Evolutionary conservation across 92 coral and sea anemone species (phyloP).

Genomic region (Blastomussa wellsi): DNA sequence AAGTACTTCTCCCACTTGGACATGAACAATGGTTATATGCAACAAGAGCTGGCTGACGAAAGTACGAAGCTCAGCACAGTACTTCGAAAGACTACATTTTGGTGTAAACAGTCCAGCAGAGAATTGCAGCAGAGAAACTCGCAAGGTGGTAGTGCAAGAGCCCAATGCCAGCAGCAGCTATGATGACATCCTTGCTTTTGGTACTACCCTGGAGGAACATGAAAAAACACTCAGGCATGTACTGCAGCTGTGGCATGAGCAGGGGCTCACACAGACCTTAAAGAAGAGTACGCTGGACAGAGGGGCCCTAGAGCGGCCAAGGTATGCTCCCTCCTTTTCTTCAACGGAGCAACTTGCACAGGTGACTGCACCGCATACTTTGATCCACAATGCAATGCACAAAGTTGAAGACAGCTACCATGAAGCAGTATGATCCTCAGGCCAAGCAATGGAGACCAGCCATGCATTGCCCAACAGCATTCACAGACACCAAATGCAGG

Average conservation of each 20-base stretch:
- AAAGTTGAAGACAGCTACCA: conserved; percentile 13
- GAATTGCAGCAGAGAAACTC: conserved; percentile 48
- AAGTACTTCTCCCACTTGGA: no score
- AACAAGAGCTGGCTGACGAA: conserved; percentile 47
- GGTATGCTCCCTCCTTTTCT: conserved; percentile 14
- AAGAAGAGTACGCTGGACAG: conserved; percentile 21
- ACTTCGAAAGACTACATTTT: conserved; percentile 55
- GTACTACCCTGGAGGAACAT: conserved; percentile 44
- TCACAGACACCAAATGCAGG: conserved; percentile 28
- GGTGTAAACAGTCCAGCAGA: conserved; percentile 59
- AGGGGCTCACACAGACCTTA: conserved; percentile 13
- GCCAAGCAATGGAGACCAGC: conserved; percentile 33
- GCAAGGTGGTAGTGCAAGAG: conserved; percentile 36
- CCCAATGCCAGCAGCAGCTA: conserved; percentile 53
- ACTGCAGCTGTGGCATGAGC: conserved; percentile 3
- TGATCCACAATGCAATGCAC: no score
- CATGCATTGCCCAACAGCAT: conserved; percentile 32
- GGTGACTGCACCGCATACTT: no score
- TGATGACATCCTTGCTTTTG: conserved; percentile 51
- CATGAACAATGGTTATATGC: conserved; percentile 56
- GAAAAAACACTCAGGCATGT: conserved; percentile 21
- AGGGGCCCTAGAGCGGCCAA: conserved; percentile 13
- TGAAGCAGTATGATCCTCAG: conserved; percentile 49
- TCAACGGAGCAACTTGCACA: conserved; percentile 19
- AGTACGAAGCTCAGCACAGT: conserved; percentile 53